These are phyloP conservation scores for Montifringilla adamsi DNA, from an alignment of 2,113 vertebrate species.

Conservation along the genomic window DNA sequence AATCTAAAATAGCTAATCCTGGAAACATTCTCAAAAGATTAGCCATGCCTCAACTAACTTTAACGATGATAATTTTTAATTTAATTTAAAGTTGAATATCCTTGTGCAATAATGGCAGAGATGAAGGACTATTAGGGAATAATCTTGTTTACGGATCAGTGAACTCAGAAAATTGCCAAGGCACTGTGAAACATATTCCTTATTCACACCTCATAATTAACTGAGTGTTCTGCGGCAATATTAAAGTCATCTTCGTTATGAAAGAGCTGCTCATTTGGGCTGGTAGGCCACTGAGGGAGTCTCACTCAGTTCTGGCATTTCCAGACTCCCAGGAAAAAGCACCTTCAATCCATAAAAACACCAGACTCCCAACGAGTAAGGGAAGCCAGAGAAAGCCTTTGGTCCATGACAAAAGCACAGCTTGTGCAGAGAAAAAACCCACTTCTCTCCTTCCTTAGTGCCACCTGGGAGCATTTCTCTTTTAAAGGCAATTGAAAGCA, in stretches of 20 bases:
- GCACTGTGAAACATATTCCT: slow-evolving; percentile 55
- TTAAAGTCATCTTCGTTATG: not conserved
- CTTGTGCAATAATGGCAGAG: slow-evolving; percentile 46
- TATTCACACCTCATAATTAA: slow-evolving; percentile 67
- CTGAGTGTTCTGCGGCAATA: slow-evolving; percentile 33
- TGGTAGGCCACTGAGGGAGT: not conserved
- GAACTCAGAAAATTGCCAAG: slow-evolving; percentile 60
- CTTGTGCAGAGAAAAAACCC: not conserved
- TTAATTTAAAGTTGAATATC: slow-evolving; percentile 57
- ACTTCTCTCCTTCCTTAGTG: not conserved
- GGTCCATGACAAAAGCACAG: not conserved
- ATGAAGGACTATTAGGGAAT: slow-evolving; percentile 58
- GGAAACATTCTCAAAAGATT: slow-evolving; percentile 24
- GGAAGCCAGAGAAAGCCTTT: not conserved
- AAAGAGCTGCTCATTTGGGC: slow-evolving; percentile 38
- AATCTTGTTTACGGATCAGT: slow-evolving; percentile 64
- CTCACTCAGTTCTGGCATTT: not conserved
- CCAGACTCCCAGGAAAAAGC: not conserved
- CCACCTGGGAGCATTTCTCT: not conserved
- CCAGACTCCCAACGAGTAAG: not conserved
- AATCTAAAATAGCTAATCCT: slow-evolving; percentile 32
- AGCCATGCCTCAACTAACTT: slow-evolving; percentile 22
- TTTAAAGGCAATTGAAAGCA: not conserved
- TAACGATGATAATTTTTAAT: slow-evolving; percentile 38
- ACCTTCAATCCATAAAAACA: not conserved